Base-by-base conservation (phyloP, 2,888 invertebrate species). In the Pristionchus entomophagus region DNA sequence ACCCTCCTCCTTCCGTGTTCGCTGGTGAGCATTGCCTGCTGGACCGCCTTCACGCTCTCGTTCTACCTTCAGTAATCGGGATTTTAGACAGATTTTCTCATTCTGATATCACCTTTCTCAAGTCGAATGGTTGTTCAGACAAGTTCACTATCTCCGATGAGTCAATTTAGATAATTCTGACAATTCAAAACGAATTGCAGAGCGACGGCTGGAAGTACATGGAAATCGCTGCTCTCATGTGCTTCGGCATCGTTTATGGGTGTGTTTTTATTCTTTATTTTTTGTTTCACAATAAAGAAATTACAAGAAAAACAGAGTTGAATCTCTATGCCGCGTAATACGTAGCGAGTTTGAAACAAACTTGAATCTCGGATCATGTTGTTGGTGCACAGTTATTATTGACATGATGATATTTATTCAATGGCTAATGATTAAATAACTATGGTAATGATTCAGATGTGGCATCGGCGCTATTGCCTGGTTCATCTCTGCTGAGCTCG, bases 1-100 rank as follows among this genome's bases (percentile, higher is more conserved):
- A 83, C 78, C 5, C 87, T 91, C 8, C 88, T 91, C 0, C 88
- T 92, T 6, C 86, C 87, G 0, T 90, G 89, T 86, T 89, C 89
- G 0, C 69, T 86, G 12, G 77, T 87, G 17, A 90, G 89, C 77
- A 88, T 87, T 26, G 4, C 90, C 8, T 81, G 86, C 22, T 84
- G 92, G 2, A 49, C 90, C 0, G 32, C 88, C 0, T 92, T 89
- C 73, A 89, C 90, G 0, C 53, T 89, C 10, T 90, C 88, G 49
- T 88, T 89, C 8, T 84, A 88, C 35, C 78, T 92, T 1, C 88
- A 88, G 17, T 32, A 85, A 8, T 26, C 86, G 19, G 84, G 19
- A 84, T 26, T 2, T 77, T 26, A 29, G 32, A 4, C 17, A 65
- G 5, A 29, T 29, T n/a, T n/a, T n/a, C n/a, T n/a, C n/a, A n/a